Evolutionary conservation across 1,140 invertebrate genomes (phyloP).

Genomic region (Dendroctonus ponderosae): DNA sequence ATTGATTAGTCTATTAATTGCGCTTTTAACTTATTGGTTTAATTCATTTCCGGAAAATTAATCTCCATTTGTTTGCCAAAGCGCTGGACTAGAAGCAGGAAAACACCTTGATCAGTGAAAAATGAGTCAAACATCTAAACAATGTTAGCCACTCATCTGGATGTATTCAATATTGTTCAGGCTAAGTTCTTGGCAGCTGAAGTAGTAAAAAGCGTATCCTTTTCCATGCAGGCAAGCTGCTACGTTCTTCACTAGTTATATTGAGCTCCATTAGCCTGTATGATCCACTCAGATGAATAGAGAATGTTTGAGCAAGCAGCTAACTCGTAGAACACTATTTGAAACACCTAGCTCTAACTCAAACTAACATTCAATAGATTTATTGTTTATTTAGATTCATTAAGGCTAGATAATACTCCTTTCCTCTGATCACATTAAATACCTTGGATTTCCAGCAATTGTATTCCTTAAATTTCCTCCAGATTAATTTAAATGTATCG

Average conservation of each 20-base stretch:
- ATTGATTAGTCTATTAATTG: too few species aligned
- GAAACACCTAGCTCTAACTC: background rate
- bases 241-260: too few species aligned
- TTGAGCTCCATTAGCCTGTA: too few species aligned
- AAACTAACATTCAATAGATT: background rate
- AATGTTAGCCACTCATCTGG: constrained; percentile 43
- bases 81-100: too few species aligned
- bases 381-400: background rate
- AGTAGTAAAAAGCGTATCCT: constrained; percentile 49
- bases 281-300: too few species aligned
- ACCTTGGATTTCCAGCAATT: background rate
- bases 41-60: too few species aligned
- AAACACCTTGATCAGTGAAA: constrained; percentile 4
- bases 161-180: constrained; percentile 47
- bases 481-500: constrained; percentile 49
- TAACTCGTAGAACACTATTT: too few species aligned
- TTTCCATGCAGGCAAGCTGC: constrained; percentile 9
- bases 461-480: constrained; percentile 34
- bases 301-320: too few species aligned
- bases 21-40: too few species aligned
- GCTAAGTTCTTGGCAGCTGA: constrained; percentile 47
- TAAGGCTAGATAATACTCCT: background rate
- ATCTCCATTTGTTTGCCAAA: too few species aligned
- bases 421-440: constrained; percentile 5
- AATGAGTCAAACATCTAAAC: constrained; percentile 15